These are phyloP conservation scores for Physella acuta DNA, from an alignment of 1,140 invertebrate species.

Conservation along the genomic window DNA sequence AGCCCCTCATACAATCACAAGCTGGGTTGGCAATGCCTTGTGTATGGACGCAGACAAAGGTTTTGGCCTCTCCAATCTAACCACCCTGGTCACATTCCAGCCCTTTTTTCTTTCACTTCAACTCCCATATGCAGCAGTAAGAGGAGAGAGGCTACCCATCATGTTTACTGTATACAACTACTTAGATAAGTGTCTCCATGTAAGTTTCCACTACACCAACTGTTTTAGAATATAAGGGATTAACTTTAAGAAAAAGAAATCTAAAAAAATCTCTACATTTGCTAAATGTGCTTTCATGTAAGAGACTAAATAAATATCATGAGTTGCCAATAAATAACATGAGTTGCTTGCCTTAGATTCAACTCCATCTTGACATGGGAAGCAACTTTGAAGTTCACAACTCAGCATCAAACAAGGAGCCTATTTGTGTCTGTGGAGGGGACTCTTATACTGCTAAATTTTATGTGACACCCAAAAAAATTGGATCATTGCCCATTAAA, in stretches of 20 bases:
- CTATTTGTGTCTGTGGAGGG: conserved; percentile 52
- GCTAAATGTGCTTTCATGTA: too few relatives aligned
- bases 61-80: conserved; percentile 72
- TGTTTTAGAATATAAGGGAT: too few relatives aligned
- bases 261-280: too few relatives aligned
- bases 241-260: too few relatives aligned
- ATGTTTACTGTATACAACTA: conserved; percentile 93
- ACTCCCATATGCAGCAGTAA: conserved; percentile 85
- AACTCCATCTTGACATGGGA: conserved; percentile 62
- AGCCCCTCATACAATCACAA: conserved; percentile 87
- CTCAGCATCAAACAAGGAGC: not conserved
- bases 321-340: too few relatives aligned
- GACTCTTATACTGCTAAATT: conserved; percentile 61
- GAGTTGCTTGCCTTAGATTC: too few relatives aligned
- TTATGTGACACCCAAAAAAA: conserved; percentile 60
- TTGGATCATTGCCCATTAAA: conserved; percentile 67
- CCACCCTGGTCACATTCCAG: conserved; percentile 78
- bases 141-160: conserved; percentile 86
- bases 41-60: conserved; percentile 82
- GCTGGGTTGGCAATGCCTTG: conserved; percentile 91
- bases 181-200: conserved; percentile 68
- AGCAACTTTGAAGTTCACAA: conserved; percentile 60
- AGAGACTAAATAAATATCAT: too few relatives aligned
- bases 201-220: too few relatives aligned
- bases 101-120: conserved; percentile 85